Conservation (phyloP, 2,113 vertebrate species). For the Silurus meridionalis region DNA sequence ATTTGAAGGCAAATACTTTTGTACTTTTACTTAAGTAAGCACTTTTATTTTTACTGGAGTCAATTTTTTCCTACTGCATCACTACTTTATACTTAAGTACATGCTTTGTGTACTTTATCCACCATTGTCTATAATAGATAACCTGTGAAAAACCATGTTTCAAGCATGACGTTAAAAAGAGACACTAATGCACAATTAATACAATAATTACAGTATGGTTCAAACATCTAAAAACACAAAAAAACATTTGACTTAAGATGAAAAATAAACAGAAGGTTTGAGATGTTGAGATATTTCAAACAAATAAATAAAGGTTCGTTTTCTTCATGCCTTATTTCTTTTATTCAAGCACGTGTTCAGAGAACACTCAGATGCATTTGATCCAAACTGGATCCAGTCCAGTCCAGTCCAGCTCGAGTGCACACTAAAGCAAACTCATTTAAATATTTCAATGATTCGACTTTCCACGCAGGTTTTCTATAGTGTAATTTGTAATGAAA, state of each 20-base stretch:
- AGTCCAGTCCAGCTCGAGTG: background rate
- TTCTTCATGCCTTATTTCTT: background rate
- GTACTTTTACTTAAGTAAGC: too few species aligned
- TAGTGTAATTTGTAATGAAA: background rate
- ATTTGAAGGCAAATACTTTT: too few species aligned
- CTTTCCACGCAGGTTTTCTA: background rate
- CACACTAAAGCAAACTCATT: background rate
- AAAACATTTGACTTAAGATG: background rate
- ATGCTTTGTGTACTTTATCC: too few species aligned
- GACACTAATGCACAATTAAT: background rate
- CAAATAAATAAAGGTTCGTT: background rate
- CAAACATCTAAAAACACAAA: background rate
- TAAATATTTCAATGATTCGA: background rate
- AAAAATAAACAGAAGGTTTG: background rate
- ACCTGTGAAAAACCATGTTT: background rate
- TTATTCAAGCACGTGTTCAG: background rate
- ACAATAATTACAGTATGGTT: background rate
- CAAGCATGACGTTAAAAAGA: background rate
- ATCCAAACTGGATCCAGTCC: background rate
- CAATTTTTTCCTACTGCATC: too few species aligned
- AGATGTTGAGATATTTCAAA: background rate
- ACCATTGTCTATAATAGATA: background rate
- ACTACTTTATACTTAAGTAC: too few species aligned
- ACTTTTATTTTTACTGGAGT: too few species aligned
- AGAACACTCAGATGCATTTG: too few species aligned